Conservation (phyloP, 2,888 invertebrate species). For the Thymelicus acteon region DNA sequence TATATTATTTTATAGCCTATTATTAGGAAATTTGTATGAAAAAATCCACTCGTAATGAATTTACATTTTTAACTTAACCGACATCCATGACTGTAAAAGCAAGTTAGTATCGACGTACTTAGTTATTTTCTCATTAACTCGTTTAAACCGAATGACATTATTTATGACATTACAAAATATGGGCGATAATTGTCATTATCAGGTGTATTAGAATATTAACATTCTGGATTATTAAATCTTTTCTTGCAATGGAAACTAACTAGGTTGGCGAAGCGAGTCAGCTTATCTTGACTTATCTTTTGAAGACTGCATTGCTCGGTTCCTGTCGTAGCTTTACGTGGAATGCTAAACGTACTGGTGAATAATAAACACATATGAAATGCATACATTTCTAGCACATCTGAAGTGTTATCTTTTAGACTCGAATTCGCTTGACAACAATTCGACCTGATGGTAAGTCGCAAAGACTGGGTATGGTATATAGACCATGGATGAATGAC, state of each 20-base stretch:
- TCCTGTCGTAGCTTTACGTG: conserved; percentile 22
- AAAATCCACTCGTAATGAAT: no score
- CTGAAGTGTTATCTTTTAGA: background rate
- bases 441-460: no score
- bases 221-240: conserved; percentile 31
- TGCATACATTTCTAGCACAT: background rate
- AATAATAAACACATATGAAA: conserved; percentile 14
- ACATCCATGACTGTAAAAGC: background rate
- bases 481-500: no score
- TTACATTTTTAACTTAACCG: no score
- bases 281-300: conserved; percentile 37
- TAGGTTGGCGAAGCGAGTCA: conserved; percentile 29
- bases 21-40: no score
- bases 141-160: conserved; percentile 1
- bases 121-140: background rate
- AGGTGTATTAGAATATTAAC: conserved; percentile 26
- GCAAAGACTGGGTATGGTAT: no score
- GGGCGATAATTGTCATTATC: conserved; percentile 28
- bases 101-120: background rate
- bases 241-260: conserved; percentile 27
- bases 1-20: no score
- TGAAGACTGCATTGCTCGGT: conserved; percentile 35
- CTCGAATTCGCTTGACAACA: no score
- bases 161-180: conserved; percentile 27
- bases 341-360: conserved; percentile 18